Base-by-base conservation (phyloP, 1,140 invertebrate species). In the Bemisia tabaci region DNA sequence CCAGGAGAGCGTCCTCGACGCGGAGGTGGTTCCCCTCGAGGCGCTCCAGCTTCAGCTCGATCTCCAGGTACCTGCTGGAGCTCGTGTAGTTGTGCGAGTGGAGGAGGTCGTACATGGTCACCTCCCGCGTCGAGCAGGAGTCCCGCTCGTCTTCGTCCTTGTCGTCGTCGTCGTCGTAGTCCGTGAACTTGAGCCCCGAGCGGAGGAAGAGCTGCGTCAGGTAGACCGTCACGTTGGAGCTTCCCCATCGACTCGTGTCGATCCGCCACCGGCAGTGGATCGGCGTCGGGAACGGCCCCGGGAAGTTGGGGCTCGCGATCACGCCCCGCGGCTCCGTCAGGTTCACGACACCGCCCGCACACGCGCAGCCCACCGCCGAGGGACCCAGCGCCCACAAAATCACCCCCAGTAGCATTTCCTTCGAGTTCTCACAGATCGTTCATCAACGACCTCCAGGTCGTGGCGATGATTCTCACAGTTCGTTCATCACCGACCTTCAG, bases 241-340 rank as follows among this genome's bases (percentile, higher is more conserved):
- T 2, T 76, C 73, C 1, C 72, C 70, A 22, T 78, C 86, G 83
- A 33, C 84, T 83, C 5, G 89, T 86, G 71, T 92, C 86, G 72
- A 95, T 92, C 12, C 94, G 80, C 92, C 92, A 95, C 65, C 85
- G 82, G 74, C 91, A 93, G 67, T 84, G 84, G 62, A 94, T 87
- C 2, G 92, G 92, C 22, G 91, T 86, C 9, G 81, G 75, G 75
- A 92, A 94, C 1, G 83, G 79, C 26, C 82, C 78, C 0, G 92
- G 93, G 72, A 94, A 95, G 72, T 87, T 86, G 0, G 91, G 91
- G 1, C 90, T 94, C 33, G 86, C 82, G 26, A 95, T 85, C 59
- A 88, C 76, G 1, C 90, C 89, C 17, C 33, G 33, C 5, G 33
- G 33, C 17, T 48, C 33, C 5, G 33, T 48, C 33, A 48, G 17